Base-by-base conservation (phyloP, 2,888 invertebrate genomes). In the Acanthosoma haemorrhoidale region DNA sequence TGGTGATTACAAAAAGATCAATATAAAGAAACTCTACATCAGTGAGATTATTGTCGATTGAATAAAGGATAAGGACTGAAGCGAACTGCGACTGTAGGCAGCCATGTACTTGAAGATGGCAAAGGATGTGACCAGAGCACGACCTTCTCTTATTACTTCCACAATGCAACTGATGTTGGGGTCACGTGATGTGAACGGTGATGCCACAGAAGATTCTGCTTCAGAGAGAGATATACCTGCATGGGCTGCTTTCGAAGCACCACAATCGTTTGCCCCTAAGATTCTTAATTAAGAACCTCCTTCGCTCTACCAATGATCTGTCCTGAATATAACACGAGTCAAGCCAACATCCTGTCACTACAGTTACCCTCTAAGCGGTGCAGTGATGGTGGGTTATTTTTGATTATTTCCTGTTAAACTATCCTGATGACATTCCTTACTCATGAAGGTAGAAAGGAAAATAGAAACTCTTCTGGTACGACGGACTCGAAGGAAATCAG, bases 51-150 rank as follows among this genome's bases (percentile, higher is more conserved):
- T 89, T 88, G 29, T 93, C 91, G 79, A 94, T 94, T 66, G 90
- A 89, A 80, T 96, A 96, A 0, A 97, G 82, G 68, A 96, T 87
- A 77, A 95, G 88, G 36, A 96, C 94, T 0, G 96, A 94, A 70
- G 91, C 84, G 81, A 96, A 96, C 79, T 97, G 95, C 0, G 84
- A 15, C 94, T 94, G 82, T 98, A 98, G 0, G 92, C 88, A 0
- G 96, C 94, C 97, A 99, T 98, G 84, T 95, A 98, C 78, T 97
- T 97, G 83, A 98, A 98, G 75, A 97, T 92, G 1, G 96, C 95
- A 81, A 97, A 97, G 41, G 94, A 94, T 0, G 98, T 98, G 34
- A 95, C 90, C 5, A 99, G 82, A 0, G 98, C 95, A 0, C 98
- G 85, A 0, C 97, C 95, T 78, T 96, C 94, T 31, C 90, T 86